Conservation (phyloP, 2,113 vertebrate genomes). For the Morone saxatilis region DNA sequence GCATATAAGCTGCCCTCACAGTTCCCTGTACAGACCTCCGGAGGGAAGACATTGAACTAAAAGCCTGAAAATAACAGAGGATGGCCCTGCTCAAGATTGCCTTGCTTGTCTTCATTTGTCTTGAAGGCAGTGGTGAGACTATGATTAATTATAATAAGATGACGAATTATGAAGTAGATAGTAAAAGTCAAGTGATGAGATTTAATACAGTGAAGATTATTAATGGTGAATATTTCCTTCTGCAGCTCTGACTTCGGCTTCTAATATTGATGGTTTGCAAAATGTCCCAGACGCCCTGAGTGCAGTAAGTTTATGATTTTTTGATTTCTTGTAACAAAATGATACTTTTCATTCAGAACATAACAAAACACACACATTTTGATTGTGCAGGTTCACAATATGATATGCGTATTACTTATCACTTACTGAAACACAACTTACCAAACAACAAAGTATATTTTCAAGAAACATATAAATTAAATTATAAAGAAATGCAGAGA, state of each 20-base stretch:
- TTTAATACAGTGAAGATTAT: background rate
- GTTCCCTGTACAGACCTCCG: conserved; percentile 17
- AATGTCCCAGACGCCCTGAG: conserved; percentile 18
- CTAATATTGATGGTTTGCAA: conserved; percentile 23
- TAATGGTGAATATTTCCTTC: conserved; percentile 13
- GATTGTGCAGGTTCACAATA: background rate
- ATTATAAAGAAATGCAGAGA: background rate
- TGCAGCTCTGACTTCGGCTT: conserved; percentile 59
- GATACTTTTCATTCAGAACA: background rate
- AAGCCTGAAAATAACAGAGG: background rate
- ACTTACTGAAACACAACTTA: background rate
- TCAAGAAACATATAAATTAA: background rate
- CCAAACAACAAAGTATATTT: background rate
- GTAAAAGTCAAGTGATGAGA: background rate
- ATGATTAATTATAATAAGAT: background rate
- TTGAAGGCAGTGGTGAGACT: conserved; percentile 72
- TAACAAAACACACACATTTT: background rate
- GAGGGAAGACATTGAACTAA: background rate
- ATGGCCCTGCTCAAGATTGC: conserved; percentile 67
- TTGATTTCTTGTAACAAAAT: background rate
- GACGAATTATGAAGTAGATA: background rate
- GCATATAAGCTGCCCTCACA: conserved; percentile 46
- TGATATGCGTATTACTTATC: background rate
- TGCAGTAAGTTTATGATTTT: conserved; percentile 47
- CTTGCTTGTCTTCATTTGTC: conserved; percentile 61